Base-by-base conservation (phyloP, 2,797 vertebrate species). In the Centropyge bicolor region DNA sequence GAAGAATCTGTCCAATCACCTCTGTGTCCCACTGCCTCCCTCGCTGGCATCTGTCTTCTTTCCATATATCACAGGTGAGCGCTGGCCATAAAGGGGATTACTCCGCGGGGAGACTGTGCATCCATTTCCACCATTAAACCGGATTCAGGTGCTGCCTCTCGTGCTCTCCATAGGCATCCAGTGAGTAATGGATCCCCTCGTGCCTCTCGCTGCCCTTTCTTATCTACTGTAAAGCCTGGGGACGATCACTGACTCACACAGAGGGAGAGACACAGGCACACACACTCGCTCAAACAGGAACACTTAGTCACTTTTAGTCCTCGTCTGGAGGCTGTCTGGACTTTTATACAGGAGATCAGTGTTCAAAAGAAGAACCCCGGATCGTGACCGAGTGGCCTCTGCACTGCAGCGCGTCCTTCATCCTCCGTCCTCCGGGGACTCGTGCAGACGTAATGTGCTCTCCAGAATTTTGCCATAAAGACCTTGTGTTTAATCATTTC, bases 141-240 rank as follows among this genome's bases (percentile, higher is more conserved):
- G 66, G 92, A 95, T 94, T 97, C 96, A 96, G 96, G 93, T 96
- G 95, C 92, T 92, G 92, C 94, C 88, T 92, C 83, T 81, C 52
- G 74, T 86, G 86, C 85, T 93, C 89, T 94, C 83, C 93, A 90
- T 84, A 78, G 90, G 91, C 81, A 91, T 93, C 88, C 81, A 75
- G 75, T 84, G 89, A 95, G 91, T 95, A 94, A 96, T 94, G 94
- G 90, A 95, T 88, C 88, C 90, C 85, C 88, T 76, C 51, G 45
- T 69, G 80, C 89, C 90, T 89, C 20, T 49, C 19, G 85, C 90
- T 93, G 92, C 90, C 87, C 91, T 89, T 74, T 88, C 90, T 91
- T 91, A 93, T 92, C 90, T 88, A 83, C 87, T 85, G 70, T 88
- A 80, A 41, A 67, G 77, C 64, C 81, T 67, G 75, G 70, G 87